Base-by-base conservation (phyloP, 2,797 vertebrate species). In the Chromis chromis region DNA sequence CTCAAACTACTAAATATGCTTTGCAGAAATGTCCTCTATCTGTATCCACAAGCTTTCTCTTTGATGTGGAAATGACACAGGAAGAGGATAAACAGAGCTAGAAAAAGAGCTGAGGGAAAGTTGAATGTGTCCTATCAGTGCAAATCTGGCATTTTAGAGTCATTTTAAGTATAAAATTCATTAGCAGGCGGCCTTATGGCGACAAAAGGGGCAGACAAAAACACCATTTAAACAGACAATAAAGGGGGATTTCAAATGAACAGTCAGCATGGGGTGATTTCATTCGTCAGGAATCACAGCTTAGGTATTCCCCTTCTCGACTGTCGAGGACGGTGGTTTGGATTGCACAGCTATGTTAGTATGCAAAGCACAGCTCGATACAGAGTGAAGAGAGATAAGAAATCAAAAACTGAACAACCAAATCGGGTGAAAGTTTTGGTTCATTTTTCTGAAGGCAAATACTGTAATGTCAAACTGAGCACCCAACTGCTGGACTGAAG, bases 251-350 rank as follows among this genome's bases (percentile, higher is more conserved):
- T 89, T 85, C 55, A 79, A 62, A 63, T 2, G 27, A 66, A 40
- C 66, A 67, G 65, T 72, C 53, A 81, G 44, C 63, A 67, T 70
- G 76, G 82, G 83, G 70, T 81, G 76, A 86, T 78, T 80, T 87
- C 70, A 88, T 74, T 78, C 6, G 0, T n/a, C 14, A 6, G 69
- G 81, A 89, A 83, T 80, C 77, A 82, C 55, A 78, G 48, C 2
- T 17, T 31, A 87, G 87, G 89, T 88, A 86, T 91, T 91, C 81
- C 90, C 90, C 86, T 88, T 55, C 69, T 69, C 25, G 2, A 33
- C 44, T 65, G 65, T 22, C 1, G 53, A 28, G 46, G 33, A 65
- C 48, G 56, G 62, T 19, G 60, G 58, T 74, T 84, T 55, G 62
- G 39, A 48, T 7, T 17, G 65, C 9, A 27, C 22, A 36, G 16